Conservation (phyloP, 1,140 invertebrate species). For the Nephotettix cincticeps region DNA sequence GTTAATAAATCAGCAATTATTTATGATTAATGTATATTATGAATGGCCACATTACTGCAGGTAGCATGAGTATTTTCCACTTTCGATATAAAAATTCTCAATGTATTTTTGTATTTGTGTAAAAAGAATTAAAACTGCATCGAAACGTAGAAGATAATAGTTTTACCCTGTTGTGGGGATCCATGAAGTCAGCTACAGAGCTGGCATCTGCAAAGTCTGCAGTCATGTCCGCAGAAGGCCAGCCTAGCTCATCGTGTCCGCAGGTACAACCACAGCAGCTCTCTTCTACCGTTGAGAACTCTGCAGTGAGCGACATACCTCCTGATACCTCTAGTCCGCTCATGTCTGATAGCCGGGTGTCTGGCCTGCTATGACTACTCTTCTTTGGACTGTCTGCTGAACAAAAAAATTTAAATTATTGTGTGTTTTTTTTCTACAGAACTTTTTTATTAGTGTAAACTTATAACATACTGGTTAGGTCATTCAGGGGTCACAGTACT, state of each 20-base stretch:
- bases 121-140: too few relatives aligned
- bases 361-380: slow-evolving; percentile 53
- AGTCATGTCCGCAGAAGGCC: background rate
- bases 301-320: background rate
- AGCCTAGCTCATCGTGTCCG: slow-evolving; percentile 17
- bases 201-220: slow-evolving; percentile 40
- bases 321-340: slow-evolving; percentile 49
- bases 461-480: too few relatives aligned
- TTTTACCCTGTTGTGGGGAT: background rate
- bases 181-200: slow-evolving; percentile 38
- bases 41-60: too few relatives aligned
- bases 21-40: background rate
- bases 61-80: too few relatives aligned
- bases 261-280: slow-evolving; percentile 13
- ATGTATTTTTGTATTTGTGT: too few relatives aligned
- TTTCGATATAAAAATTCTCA: too few relatives aligned
- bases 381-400: slow-evolving; percentile 60
- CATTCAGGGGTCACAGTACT: too few relatives aligned
- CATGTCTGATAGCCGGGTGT: slow-evolving; percentile 58
- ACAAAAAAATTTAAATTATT: slow-evolving; percentile 36
- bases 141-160: too few relatives aligned
- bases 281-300: background rate
- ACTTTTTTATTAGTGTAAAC: too few relatives aligned
- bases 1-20: background rate
- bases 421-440: background rate